Evolutionary conservation across 1,140 invertebrate species (phyloP), one percentile per base, ranked within the genome.

Genomic region (Sarcophaga bullata): DNA sequence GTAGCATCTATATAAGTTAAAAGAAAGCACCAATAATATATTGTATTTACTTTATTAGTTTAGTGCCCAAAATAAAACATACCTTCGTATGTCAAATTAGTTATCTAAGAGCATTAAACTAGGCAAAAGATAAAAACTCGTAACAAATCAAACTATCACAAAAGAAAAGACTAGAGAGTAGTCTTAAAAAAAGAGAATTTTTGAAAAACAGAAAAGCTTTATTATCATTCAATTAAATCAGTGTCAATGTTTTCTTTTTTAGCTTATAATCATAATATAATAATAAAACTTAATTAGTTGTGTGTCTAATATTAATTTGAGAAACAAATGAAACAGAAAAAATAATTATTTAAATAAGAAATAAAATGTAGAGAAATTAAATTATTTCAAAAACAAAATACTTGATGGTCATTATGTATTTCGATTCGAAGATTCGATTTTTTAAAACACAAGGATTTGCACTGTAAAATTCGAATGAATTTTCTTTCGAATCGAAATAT

Each of bases 141-240:
- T 19, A 68, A 9, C 17, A 68, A 68, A 37, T 37, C 25, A 37
- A 37, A 37, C 25, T 37, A n/a, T n/a, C n/a, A n/a, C n/a, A 37
- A 68, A 68, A 8, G 7, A n/a, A 25, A 68, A 68, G 10, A 6
- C n/a, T 19, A 19, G 10, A 68, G 62, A 68, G 62, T 62, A 68
- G 15, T 58, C 15, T 13, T 2, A 15, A 58, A 58, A n/a, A 58
- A n/a, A 37, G 15, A 73, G 13, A 46, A 19, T 73, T 15, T 15
- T 73, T 73, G 13, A 73, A 46, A 10, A 68, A 62, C n/a, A 62
- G 25, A 37, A 68, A n/a, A 68, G 62, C 62, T 76, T 76, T 47
- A 76, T 48, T 19, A 73, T 46, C 46, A 46, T 76, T 76, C 73
- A n/a, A 76, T 48, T 47, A 76, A 76, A 76, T 76, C 46, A 76